A percentile compares a stretch with the other conserved stretches of the same genome.
Evolutionary conservation across 1,140 invertebrate species (phyloP).

Genomic region (Pseudobourletiella spinata): DNA sequence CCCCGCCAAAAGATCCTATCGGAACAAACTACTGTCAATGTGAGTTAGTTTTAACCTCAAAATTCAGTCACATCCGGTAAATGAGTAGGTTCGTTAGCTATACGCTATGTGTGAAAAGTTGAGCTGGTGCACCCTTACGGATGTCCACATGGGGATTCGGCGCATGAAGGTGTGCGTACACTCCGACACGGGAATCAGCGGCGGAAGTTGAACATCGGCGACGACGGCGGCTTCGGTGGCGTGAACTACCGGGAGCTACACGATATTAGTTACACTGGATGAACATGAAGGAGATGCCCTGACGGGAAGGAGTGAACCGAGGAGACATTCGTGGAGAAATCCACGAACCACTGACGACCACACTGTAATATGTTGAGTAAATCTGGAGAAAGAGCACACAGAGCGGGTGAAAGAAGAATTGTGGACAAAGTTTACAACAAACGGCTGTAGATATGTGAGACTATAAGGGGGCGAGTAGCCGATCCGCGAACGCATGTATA

Average conservation of each 20-base stretch:
- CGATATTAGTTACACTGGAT: neutral
- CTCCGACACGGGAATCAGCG: neutral
- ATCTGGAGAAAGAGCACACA: neutral
- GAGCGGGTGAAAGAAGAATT: neutral
- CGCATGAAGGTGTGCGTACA: neutral
- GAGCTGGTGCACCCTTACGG: no score
- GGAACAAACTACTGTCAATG: no score
- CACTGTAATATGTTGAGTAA: neutral
- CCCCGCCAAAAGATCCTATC: no score
- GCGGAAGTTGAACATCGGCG: neutral
- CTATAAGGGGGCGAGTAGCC: no score
- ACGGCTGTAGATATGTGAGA: no score
- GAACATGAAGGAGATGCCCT: neutral
- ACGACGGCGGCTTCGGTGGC: neutral
- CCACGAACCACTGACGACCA: no score
- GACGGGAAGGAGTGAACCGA: neutral
- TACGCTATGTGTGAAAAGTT: neutral
- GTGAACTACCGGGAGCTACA: neutral
- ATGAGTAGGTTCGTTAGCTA: neutral
- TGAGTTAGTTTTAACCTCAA: no score
- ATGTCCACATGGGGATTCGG: no score
- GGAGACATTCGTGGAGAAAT: neutral
- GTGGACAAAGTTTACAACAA: neutral
- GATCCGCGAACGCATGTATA: no score
- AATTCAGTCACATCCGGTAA: neutral